Evolutionary conservation across 1,140 invertebrate genomes (phyloP).

Genomic region (Cylas formicarius): DNA sequence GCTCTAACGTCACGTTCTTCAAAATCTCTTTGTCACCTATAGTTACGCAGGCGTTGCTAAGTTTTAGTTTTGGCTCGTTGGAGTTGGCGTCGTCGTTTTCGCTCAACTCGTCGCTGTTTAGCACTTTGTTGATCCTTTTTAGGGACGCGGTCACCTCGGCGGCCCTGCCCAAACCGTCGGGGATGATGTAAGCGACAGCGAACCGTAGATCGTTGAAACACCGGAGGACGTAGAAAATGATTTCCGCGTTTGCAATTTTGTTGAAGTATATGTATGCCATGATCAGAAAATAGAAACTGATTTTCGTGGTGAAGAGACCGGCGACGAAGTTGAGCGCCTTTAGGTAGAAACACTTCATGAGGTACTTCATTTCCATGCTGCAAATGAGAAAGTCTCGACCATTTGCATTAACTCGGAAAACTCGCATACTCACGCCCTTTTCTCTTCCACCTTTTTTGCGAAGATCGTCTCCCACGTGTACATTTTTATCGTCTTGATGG

Average conservation of each 20-base stretch:
- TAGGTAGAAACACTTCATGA: not conserved
- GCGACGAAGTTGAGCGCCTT: not conserved
- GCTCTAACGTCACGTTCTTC: slow-evolving; percentile 46
- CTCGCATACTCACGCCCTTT: slow-evolving; percentile 14
- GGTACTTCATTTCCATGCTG: slow-evolving; percentile 13
- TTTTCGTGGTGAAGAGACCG: slow-evolving; percentile 1
- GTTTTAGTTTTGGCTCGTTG: slow-evolving; percentile 14
- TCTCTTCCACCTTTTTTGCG: slow-evolving; percentile 50
- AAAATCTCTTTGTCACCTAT: slow-evolving; percentile 44
- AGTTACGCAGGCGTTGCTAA: slow-evolving; percentile 9
- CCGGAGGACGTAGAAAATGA: slow-evolving; percentile 11
- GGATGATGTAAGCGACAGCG: not conserved
- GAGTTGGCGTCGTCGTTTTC: not conserved
- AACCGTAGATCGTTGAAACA: slow-evolving; percentile 1
- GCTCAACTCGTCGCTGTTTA: slow-evolving; percentile 18
- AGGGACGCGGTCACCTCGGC: slow-evolving; percentile 40
- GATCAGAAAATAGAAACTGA: slow-evolving; percentile 10
- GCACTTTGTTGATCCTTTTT: slow-evolving; percentile 20
- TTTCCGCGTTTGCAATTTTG: slow-evolving; percentile 7
- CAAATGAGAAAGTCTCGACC: slow-evolving; percentile 6
- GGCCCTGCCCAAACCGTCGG: too few relatives aligned
- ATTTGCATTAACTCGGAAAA: too few relatives aligned
- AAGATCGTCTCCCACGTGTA: slow-evolving; percentile 80
- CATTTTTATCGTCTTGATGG: slow-evolving; percentile 80
- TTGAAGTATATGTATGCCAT: slow-evolving; percentile 11